Evolutionary conservation across 1,140 invertebrate species (phyloP).

Genomic region (Tenebrio molitor): DNA sequence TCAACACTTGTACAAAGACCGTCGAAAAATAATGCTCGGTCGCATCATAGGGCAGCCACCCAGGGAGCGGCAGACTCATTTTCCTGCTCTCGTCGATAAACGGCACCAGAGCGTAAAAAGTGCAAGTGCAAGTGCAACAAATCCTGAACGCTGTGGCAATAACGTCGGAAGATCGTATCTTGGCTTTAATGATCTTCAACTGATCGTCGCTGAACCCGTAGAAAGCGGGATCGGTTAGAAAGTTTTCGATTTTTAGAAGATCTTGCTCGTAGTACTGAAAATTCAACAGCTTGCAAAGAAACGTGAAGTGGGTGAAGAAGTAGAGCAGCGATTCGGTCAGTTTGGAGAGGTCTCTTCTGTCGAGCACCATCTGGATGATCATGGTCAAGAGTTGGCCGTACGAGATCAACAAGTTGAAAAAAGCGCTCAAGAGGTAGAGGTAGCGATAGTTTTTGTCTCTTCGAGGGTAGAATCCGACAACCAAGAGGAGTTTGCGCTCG

Average conservation of each 20-base stretch:
- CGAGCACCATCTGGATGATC: slow-evolving; percentile 11
- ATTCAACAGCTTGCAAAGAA: slow-evolving; percentile 37
- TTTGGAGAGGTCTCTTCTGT: slow-evolving; percentile 28
- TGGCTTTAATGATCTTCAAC: slow-evolving; percentile 15
- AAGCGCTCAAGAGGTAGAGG: slow-evolving; percentile 1
- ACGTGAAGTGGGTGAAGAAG: slow-evolving; percentile 40
- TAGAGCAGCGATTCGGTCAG: slow-evolving; percentile 30
- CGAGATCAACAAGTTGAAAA: slow-evolving; percentile 13
- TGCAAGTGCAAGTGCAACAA: slow-evolving; percentile 8
- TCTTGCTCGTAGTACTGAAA: slow-evolving; percentile 14
- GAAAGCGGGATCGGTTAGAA: slow-evolving; percentile 27
- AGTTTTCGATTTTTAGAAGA: slow-evolving; percentile 35
- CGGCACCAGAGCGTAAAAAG: slow-evolving; percentile 40
- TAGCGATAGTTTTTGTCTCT: neutral
- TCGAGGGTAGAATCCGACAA: neutral
- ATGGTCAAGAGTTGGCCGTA: slow-evolving; percentile 11
- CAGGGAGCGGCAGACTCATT: slow-evolving; percentile 20
- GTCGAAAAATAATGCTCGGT: slow-evolving; percentile 20
- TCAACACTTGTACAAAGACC: slow-evolving; percentile 17
- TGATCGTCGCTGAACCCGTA: slow-evolving; percentile 16
- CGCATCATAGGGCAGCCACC: slow-evolving; percentile 43
- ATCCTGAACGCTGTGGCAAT: slow-evolving; percentile 25
- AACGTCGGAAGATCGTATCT: neutral
- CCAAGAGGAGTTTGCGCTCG: neutral
- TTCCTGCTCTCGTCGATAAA: slow-evolving; percentile 26